Percentiles rank a stretch among this genome's conserved stretches.
Conservation (phyloP, 2,888 invertebrate genomes). For the Phoenoteleia sp. region DNA sequence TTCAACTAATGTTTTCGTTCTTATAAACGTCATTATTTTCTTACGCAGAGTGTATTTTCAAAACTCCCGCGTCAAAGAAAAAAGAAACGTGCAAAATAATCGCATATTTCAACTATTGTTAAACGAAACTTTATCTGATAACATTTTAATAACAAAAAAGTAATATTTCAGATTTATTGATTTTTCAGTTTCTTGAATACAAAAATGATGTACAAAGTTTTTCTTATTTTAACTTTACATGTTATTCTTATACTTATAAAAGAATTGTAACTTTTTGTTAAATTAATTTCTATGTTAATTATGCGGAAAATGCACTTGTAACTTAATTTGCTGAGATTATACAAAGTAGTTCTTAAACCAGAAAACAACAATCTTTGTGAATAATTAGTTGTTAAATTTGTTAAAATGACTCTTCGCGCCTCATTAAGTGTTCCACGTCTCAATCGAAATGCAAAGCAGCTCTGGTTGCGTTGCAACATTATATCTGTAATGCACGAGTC, state of each 20-base stretch:
- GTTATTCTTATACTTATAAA: no score
- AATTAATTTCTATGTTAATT: no score
- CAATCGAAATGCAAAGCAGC: constrained; percentile 11
- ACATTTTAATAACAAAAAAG: background rate
- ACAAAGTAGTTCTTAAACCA: no score
- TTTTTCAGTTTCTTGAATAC: no score
- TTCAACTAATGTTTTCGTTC: constrained; percentile 30
- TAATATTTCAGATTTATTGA: no score
- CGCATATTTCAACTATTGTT: constrained; percentile 16
- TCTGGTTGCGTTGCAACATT: constrained; percentile 5
- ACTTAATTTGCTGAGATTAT: no score
- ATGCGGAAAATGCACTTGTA: no score
- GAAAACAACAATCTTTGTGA: no score
- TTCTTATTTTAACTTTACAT: no score
- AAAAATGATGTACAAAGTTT: no score
- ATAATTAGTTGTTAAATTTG: constrained; percentile 27
- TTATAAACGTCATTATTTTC: constrained; percentile 38
- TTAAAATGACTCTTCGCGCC: constrained; percentile 11
- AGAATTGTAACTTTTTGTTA: no score
- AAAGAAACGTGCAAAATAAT: constrained; percentile 4
- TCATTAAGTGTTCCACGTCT: background rate
- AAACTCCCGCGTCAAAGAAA: background rate
- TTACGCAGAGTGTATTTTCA: constrained; percentile 10
- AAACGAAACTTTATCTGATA: background rate
- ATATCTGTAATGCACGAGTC: background rate